Evolutionary conservation across 37 sponge, comb jelly and placozoan species (phyloP).

Genomic region (Corticium candelabrum): DNA sequence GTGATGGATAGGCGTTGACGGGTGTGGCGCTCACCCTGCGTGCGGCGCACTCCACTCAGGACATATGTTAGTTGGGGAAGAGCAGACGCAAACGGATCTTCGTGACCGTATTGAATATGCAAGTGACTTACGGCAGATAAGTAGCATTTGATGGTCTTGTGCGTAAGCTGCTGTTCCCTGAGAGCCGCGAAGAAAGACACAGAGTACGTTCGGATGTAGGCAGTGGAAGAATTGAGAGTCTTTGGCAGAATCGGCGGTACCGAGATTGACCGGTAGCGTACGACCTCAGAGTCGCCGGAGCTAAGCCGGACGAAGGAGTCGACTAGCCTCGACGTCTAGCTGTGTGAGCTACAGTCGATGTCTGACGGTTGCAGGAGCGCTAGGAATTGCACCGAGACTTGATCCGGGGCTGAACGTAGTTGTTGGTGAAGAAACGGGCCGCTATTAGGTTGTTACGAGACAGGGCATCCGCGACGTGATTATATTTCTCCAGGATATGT

Average conservation of each 20-base stretch:
- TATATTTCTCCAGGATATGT: constrained; percentile 22
- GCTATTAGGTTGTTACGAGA: constrained; percentile 6
- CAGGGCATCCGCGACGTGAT: constrained; percentile 37
- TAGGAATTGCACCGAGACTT: neutral
- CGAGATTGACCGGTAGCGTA: constrained; percentile 9
- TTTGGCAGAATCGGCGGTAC: constrained; percentile 15
- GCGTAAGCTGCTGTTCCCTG: neutral
- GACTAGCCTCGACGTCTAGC: constrained; percentile 19
- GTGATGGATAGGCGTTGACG: constrained; percentile 15
- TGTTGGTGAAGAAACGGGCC: constrained; percentile 9
- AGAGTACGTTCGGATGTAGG: constrained; percentile 19
- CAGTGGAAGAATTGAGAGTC: neutral
- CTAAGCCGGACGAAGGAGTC: constrained; percentile 14
- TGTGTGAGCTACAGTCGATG: constrained; percentile 25
- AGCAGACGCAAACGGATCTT: neutral
- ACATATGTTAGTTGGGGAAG: constrained; percentile 7
- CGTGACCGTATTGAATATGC: neutral
- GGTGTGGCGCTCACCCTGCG: neutral
- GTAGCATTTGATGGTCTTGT: constrained; percentile 20
- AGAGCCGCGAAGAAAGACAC: constrained; percentile 3
- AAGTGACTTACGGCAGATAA: constrained; percentile 26
- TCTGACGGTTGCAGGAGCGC: constrained; percentile 1
- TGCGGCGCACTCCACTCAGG: neutral
- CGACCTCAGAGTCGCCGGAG: neutral
- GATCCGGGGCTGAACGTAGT: neutral